Evolutionary conservation across 1,140 invertebrate genomes (phyloP), one percentile per base, ranked within the genome.

Genomic region (Diorhabda sublineata): DNA sequence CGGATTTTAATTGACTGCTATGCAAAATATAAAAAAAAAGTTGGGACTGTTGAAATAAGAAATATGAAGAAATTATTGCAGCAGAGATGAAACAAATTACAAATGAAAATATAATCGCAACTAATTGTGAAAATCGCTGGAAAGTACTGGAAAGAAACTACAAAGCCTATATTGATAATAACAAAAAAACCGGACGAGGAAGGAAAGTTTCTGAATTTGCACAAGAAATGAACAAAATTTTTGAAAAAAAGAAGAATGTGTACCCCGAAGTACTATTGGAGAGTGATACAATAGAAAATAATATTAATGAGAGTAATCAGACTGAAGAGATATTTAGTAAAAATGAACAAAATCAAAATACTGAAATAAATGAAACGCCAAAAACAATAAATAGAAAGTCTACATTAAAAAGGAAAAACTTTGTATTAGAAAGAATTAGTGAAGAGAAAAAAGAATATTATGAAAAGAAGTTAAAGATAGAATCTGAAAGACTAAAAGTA

Each of bases 401-500:
- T n/a, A 11, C 11, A 11, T n/a, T n/a, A 11, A n/a, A n/a, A 8
- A 60, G 11, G 26, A 60, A 42, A 60, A 62, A 62, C 44, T 41
- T n/a, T 44, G 42, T 44, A 8, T 44, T 62, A 44, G 61, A 62
- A 62, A 42, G 44, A 42, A 62, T 62, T 42, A 60, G 58, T 5
- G 7, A 26, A 4, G 58, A 60, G 42, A 62, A 44, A 9, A n/a
- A 11, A 3, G 42, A 60, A 60, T 62, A 62, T 62, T 7, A 62
- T 6, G 44, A 41, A 7, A 42, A 62, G 44, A 41, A 43, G 11
- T 11, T 66, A 8, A 42, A 52, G 9, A 61, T 66, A 59, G 69
- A 61, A 11, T 44, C 52, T 61, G 65, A 70, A 63, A 65, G 63
- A 63, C 26, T 70, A 7, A 47, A 63, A 45, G 58, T 67, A 57